Conservation (phyloP, 2,888 invertebrate genomes). For the Drosophila mayaguana region DNA sequence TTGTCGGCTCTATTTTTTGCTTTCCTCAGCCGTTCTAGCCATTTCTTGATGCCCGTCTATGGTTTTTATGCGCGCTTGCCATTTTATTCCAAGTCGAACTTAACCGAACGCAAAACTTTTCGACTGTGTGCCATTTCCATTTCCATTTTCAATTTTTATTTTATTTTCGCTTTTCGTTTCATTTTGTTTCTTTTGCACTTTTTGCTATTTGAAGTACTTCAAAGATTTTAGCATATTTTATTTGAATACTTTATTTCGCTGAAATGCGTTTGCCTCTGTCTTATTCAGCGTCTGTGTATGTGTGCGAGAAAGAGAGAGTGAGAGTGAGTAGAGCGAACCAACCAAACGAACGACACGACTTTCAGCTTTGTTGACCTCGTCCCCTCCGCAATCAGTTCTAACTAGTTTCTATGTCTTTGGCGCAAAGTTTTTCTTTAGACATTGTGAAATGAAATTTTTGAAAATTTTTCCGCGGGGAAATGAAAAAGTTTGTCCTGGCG, state of each 20-base stretch:
- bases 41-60: constrained; percentile 64
- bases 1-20: constrained; percentile 18
- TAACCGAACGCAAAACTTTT: constrained; percentile 63
- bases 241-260: constrained; percentile 81
- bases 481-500: constrained; percentile 78
- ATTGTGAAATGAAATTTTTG: constrained; percentile 80
- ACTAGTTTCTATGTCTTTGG: constrained; percentile 81
- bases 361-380: constrained; percentile 68
- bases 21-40: constrained; percentile 32
- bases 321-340: constrained; percentile 30
- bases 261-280: constrained; percentile 66
- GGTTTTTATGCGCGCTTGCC: constrained; percentile 68
- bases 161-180: constrained; percentile 46
- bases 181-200: constrained; percentile 52
- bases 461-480: constrained; percentile 82
- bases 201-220: constrained; percentile 81
- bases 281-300: constrained; percentile 25
- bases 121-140: constrained; percentile 60
- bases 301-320: constrained; percentile 14
- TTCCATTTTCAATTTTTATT: constrained; percentile 21
- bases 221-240: constrained; percentile 81
- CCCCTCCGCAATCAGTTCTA: constrained; percentile 51
- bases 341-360: constrained; percentile 68
- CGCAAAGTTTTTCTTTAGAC: constrained; percentile 73
- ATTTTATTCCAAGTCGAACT: constrained; percentile 38